Percentiles rank a stretch among this genome's conserved stretches.
Conservation (phyloP, 2,888 invertebrate genomes). For the Harmothoe impar region DNA sequence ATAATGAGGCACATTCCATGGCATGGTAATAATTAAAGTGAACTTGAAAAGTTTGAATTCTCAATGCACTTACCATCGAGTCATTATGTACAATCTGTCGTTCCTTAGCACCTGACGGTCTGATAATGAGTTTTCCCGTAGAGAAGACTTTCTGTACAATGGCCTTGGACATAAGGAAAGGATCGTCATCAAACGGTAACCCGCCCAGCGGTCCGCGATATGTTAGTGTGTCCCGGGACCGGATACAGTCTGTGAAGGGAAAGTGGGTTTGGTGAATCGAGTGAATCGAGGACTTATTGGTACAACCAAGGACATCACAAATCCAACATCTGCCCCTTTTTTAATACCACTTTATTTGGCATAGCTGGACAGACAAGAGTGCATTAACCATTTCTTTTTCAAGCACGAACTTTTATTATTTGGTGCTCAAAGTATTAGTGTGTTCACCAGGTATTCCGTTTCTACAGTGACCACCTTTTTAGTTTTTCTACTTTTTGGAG, state of each 20-base stretch:
- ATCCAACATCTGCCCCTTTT: no score
- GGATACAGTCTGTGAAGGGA: constrained; percentile 74
- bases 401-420: no score
- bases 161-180: constrained; percentile 73
- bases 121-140: constrained; percentile 72
- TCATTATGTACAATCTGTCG: constrained; percentile 71
- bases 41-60: no score
- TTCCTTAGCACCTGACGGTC: constrained; percentile 73
- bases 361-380: no score
- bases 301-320: background rate
- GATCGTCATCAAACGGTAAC: constrained; percentile 70
- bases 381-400: no score
- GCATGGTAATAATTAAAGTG: no score
- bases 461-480: no score
- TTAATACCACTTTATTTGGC: no score
- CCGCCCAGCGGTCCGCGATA: constrained; percentile 72
- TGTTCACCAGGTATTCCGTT: no score
- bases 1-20: no score
- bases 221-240: constrained; percentile 68
- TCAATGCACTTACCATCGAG: constrained; percentile 71
- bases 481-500: no score
- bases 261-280: constrained; percentile 2
- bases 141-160: constrained; percentile 74
- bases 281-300: background rate
- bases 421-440: no score